These are phyloP conservation scores for Dolichomitus sp. DNA, from an alignment of 2,888 invertebrate species.

Conservation along the genomic window DNA sequence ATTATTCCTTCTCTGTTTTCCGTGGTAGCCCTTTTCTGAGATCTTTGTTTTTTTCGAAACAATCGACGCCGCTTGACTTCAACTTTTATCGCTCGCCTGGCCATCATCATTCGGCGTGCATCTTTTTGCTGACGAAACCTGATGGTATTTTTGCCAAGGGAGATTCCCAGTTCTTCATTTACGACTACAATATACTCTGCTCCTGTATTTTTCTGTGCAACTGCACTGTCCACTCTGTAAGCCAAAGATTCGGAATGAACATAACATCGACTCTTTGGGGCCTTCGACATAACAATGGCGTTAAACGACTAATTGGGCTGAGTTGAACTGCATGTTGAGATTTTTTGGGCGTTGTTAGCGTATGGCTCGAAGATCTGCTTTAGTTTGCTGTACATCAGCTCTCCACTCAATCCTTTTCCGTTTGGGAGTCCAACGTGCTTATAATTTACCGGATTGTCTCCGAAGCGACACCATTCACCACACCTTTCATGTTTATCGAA, in stretches of 20 bases:
- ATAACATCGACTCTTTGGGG: conserved; percentile 27
- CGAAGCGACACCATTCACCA: conserved; percentile 65
- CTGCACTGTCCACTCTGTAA: conserved; percentile 18
- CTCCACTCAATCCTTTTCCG: conserved; percentile 18
- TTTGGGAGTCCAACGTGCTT: conserved; percentile 33
- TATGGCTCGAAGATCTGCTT: no score
- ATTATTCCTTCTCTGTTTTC: conserved; percentile 50
- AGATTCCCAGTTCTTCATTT: conserved; percentile 27
- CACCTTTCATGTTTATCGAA: conserved; percentile 68
- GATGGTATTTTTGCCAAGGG: conserved; percentile 31
- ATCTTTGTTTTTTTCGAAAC: conserved; percentile 30
- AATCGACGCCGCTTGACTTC: conserved; percentile 37
- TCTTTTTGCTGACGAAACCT: conserved; percentile 35
- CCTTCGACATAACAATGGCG: background rate
- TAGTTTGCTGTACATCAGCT: background rate
- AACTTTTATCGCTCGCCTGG: conserved; percentile 12
- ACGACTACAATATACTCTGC: conserved; percentile 29
- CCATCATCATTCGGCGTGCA: conserved; percentile 23
- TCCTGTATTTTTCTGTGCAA: conserved; percentile 27
- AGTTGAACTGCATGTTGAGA: conserved; percentile 27
- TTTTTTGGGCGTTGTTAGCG: background rate
- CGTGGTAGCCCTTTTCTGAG: conserved; percentile 20
- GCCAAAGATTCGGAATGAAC: conserved; percentile 13
- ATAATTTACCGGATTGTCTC: conserved; percentile 8
- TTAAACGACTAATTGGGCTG: conserved; percentile 36